These are phyloP conservation scores for Bibio marci DNA, from an alignment of 2,888 invertebrate genomes.

Conservation along the genomic window DNA sequence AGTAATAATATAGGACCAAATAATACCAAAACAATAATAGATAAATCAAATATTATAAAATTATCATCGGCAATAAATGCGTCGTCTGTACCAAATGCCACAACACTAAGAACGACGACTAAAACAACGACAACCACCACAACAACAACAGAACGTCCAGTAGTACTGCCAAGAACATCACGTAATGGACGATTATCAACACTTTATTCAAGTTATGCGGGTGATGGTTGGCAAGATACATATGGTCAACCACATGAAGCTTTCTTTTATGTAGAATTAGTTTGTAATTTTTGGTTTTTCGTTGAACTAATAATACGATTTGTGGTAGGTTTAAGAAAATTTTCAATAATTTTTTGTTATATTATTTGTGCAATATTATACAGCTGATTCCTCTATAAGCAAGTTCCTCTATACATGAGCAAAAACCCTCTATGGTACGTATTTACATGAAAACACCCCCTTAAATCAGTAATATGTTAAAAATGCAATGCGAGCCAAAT, in stretches of 20 bases:
- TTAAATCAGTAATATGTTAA: no score
- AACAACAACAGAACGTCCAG: constrained; percentile 3
- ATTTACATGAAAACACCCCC: no score
- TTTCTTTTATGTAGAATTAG: constrained; percentile 82
- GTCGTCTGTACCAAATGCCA: background rate
- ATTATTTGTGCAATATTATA: background rate
- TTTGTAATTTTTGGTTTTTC: constrained; percentile 93
- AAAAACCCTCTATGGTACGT: no score
- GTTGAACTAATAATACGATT: constrained; percentile 77
- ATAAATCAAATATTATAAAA: background rate
- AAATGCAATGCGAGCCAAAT: no score
- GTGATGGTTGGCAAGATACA: constrained; percentile 1
- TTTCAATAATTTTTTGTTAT: background rate
- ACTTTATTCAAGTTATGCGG: constrained; percentile 9
- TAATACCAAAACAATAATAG: background rate
- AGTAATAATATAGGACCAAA: background rate
- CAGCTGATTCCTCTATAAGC: no score
- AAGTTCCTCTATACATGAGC: no score
- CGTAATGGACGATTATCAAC: constrained; percentile 11
- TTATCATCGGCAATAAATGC: no score
- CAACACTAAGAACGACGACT: constrained; percentile 15
- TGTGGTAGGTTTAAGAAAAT: constrained; percentile 61
- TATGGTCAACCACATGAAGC: constrained; percentile 44
- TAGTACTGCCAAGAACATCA: constrained; percentile 13
- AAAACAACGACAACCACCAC: constrained; percentile 11